phyloP scores from a whole-genome alignment of 2,888 invertebrate genomes.

The Odontomyia ornata region DNA sequence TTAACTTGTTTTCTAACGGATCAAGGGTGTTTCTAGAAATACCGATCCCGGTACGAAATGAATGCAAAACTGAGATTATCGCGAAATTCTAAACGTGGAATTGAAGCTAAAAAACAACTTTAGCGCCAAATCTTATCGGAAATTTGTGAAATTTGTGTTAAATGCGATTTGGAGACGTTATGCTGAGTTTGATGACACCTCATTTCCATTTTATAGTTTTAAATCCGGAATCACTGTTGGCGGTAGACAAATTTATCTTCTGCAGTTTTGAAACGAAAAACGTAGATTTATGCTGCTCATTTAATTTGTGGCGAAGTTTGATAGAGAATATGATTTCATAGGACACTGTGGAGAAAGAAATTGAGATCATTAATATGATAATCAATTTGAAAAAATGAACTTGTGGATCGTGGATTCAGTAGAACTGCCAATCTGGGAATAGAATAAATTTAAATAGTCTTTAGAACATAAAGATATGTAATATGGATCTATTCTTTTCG shows the following conservation, averaged over 20 bases:
- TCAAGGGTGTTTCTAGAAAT: conserved; percentile 1
- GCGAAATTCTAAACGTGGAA: neutral
- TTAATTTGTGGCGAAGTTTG: neutral
- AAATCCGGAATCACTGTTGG: neutral
- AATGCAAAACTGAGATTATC: neutral
- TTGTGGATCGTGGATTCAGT: neutral
- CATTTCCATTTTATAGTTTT: conserved; percentile 24
- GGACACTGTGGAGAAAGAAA: neutral
- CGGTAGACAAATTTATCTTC: neutral
- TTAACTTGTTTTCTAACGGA: conserved; percentile 25
- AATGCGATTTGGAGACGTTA: neutral
- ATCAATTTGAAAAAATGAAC: neutral
- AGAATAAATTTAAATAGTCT: too few species aligned
- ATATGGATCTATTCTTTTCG: too few species aligned
- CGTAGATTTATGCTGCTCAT: neutral
- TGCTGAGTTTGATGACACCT: conserved; percentile 18
- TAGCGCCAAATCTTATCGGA: neutral
- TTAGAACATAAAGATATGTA: too few species aligned
- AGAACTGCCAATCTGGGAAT: too few species aligned
- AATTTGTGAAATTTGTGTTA: neutral
- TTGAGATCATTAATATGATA: neutral
- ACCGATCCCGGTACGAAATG: neutral
- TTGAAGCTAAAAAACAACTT: neutral
- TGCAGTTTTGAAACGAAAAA: neutral
- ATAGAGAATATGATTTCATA: neutral